Percentiles rank a stretch among this genome's conserved stretches.
Evolutionary conservation across 2,797 vertebrate genomes (phyloP).

Genomic region (Fistularia tabacaria): DNA sequence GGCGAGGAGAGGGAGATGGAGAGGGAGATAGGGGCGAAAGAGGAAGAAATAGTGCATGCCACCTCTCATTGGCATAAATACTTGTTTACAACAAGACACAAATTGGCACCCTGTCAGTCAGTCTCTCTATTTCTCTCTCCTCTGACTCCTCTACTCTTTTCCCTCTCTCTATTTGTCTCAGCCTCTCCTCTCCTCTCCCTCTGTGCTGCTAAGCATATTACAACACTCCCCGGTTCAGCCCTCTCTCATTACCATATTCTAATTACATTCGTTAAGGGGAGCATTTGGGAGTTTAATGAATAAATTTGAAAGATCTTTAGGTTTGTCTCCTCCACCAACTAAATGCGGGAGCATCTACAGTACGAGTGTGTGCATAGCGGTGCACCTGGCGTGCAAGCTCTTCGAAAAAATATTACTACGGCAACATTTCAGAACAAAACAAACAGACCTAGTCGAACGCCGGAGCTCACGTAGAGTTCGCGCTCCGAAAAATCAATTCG

Average conservation of each 20-base stretch:
- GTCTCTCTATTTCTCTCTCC: slow-evolving; percentile 63
- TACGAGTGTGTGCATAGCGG: slow-evolving; percentile 25
- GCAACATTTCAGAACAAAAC: slow-evolving; percentile 49
- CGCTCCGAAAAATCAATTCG: slow-evolving; percentile 49
- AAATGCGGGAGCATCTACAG: slow-evolving; percentile 27
- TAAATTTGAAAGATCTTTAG: slow-evolving; percentile 74
- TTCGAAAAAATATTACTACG: slow-evolving; percentile 48
- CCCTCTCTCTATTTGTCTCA: slow-evolving; percentile 40
- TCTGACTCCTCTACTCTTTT: slow-evolving; percentile 57
- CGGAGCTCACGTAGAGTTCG: slow-evolving; percentile 41
- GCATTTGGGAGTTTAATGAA: slow-evolving; percentile 78
- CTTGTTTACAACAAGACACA: slow-evolving; percentile 76
- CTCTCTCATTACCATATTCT: slow-evolving; percentile 82
- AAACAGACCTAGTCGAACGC: slow-evolving; percentile 59
- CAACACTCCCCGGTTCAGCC: slow-evolving; percentile 78
- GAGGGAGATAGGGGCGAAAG: slow-evolving; percentile 4
- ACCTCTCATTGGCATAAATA: slow-evolving; percentile 72
- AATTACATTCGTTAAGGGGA: slow-evolving; percentile 79
- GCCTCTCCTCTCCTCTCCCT: slow-evolving; percentile 43
- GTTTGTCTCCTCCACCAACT: slow-evolving; percentile 60
- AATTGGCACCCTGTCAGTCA: slow-evolving; percentile 79
- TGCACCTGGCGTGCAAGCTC: slow-evolving; percentile 5
- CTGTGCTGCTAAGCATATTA: slow-evolving; percentile 72
- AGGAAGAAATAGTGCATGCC: slow-evolving; percentile 56
- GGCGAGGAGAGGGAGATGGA: slow-evolving; percentile 1